Base-by-base conservation (phyloP, 2,888 invertebrate genomes). In the Nineta flava region DNA sequence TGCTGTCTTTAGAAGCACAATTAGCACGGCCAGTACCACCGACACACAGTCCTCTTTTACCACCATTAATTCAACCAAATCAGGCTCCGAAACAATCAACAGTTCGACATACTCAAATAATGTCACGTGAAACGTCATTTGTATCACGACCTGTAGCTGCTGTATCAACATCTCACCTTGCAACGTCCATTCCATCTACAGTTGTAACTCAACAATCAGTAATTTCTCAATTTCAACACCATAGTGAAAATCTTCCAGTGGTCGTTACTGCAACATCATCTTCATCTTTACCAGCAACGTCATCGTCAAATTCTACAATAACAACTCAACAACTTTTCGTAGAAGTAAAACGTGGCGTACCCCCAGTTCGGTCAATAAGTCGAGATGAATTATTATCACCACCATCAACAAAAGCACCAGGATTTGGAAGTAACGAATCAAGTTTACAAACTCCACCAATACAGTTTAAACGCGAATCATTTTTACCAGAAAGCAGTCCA, bases 1-100 rank as follows among this genome's bases (percentile, higher is more conserved):
- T 84, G 16, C 79, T 83, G 17, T 85, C 83, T 1, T 62, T 85
- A 52, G 86, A 87, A 62, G 85, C 81, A 1, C 86, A 86, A 60
- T 60, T 86, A 52, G 85, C 84, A 0, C 73, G 84, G 47, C 83
- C 86, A 0, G 79, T 82, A 68, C 73, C 78, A 21, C 72, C 79
- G 2, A 74, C 74, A 1, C 69, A 73, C 13, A 68, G 74, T 1
- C 66, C 71, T 1, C 62, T 75, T 15, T 59, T 75, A 50, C 74
- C 75, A 9, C 71, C 74, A 3, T 60, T 72, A 21, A 58, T 66
- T 21, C 61, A 72, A 51, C 52, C 58, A 10, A 52, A 54, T 44
- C 54, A 53, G 32, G 49, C 41, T 54, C 50, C 47, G 50, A 55
- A 53, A 34, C 47, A 50, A 10, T 47, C 63, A 71, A 35, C 68